A percentile compares a stretch with the other conserved stretches of the same genome.
These are phyloP conservation scores for Tipula vernalis DNA, from an alignment of 2,888 invertebrate species.

Conservation along the genomic window DNA sequence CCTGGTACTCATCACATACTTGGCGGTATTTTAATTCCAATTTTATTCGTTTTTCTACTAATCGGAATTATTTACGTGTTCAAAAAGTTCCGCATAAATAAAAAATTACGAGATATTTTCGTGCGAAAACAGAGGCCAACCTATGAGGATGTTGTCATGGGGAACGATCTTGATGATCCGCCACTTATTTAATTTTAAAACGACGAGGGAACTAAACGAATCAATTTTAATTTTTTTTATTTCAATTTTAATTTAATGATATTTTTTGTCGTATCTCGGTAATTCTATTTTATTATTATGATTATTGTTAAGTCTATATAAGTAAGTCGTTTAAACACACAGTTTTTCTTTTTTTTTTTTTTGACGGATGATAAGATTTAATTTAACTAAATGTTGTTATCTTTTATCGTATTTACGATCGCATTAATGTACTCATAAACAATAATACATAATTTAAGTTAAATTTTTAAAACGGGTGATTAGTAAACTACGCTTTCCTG, in stretches of 20 bases:
- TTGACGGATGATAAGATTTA: neutral
- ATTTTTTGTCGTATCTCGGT: neutral
- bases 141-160: conserved; percentile 24
- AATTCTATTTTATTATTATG: neutral
- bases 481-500: neutral
- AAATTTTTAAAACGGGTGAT: neutral
- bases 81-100: conserved; percentile 20
- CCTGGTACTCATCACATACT: conserved; percentile 20
- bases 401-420: neutral
- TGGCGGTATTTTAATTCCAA: conserved; percentile 22
- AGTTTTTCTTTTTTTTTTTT: neutral
- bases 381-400: neutral
- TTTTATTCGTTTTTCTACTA: conserved; percentile 20
- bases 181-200: conserved; percentile 20
- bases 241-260: neutral
- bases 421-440: neutral
- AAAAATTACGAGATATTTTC: conserved; percentile 20
- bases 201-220: neutral
- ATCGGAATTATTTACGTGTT: conserved; percentile 19
- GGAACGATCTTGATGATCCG: conserved; percentile 22
- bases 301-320: neutral
- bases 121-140: conserved; percentile 21
- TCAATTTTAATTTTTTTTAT: neutral
- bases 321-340: neutral
- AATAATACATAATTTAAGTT: neutral